A percentile compares a stretch with the other conserved stretches of the same genome.
These are phyloP conservation scores for Todiramphus chloris DNA, from an alignment of 2,113 vertebrate species.

Conservation along the genomic window DNA sequence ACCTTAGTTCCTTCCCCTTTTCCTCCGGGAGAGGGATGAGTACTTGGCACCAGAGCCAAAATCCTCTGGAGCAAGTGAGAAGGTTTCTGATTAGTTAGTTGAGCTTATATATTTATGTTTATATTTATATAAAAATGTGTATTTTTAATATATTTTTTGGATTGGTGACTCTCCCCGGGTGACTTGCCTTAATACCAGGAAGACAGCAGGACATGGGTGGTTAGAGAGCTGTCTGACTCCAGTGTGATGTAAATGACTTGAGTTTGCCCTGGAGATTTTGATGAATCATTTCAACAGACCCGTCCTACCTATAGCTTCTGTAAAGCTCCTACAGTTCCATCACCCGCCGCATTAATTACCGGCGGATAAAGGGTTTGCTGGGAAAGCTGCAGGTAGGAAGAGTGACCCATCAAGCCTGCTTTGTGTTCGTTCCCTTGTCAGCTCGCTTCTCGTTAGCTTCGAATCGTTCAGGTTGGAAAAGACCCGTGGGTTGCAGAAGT, in stretches of 20 bases:
- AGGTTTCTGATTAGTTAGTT: not conserved
- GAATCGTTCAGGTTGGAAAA: no score
- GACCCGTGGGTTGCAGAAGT: not conserved
- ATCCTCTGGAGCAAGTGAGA: not conserved
- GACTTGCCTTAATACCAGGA: not conserved
- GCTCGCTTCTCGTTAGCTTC: not conserved
- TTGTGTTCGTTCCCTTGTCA: not conserved
- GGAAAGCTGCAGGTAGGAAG: conserved; percentile 23
- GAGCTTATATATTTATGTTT: not conserved
- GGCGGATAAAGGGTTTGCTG: not conserved
- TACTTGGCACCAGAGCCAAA: not conserved
- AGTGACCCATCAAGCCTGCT: not conserved
- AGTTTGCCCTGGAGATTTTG: conserved; percentile 28
- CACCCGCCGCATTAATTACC: not conserved
- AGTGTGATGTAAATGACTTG: not conserved
- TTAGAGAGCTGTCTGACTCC: not conserved
- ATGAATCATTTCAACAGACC: not conserved
- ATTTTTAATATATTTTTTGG: no score
- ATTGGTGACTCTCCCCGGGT: not conserved
- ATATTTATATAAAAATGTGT: no score
- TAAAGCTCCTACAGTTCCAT: not conserved
- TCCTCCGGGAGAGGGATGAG: not conserved
- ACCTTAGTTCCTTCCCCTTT: not conserved
- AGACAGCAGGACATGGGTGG: not conserved
- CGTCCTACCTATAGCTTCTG: not conserved